These are phyloP conservation scores for Tenthredo scrophulariae DNA, from an alignment of 2,888 invertebrate genomes.

Conservation along the genomic window DNA sequence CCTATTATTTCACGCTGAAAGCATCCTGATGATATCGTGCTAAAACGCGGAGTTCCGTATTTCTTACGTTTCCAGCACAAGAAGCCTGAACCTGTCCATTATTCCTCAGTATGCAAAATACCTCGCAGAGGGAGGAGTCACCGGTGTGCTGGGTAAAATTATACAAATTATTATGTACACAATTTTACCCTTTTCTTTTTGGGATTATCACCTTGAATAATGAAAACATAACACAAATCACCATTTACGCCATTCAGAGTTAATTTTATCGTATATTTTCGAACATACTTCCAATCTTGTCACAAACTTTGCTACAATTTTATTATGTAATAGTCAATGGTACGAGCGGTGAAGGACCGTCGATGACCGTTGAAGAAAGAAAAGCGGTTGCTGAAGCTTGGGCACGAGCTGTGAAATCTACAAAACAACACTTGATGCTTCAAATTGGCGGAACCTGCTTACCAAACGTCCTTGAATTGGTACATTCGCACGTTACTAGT, in stretches of 20 bases:
- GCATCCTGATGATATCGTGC: background rate
- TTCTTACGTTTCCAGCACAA: conserved; percentile 43
- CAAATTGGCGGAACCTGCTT: conserved; percentile 87
- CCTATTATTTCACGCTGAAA: conserved; percentile 1
- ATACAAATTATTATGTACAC: conserved; percentile 41
- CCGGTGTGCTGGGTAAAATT: conserved; percentile 84
- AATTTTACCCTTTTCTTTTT: background rate
- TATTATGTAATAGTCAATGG: conserved; percentile 85
- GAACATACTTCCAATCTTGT: background rate
- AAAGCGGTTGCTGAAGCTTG: conserved; percentile 84
- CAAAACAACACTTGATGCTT: conserved; percentile 83
- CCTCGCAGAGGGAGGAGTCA: conserved; percentile 82
- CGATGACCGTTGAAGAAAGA: conserved; percentile 84
- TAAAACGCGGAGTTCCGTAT: background rate
- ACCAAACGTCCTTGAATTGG: conserved; percentile 85
- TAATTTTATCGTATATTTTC: background rate
- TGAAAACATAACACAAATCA: background rate
- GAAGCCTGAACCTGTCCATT: conserved; percentile 71
- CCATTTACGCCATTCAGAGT: background rate
- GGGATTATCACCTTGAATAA: background rate
- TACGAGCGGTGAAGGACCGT: conserved; percentile 88
- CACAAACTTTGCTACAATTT: background rate
- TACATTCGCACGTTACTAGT: conserved; percentile 70
- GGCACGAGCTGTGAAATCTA: conserved; percentile 80
- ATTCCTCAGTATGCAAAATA: conserved; percentile 85